Evolutionary conservation across 2,888 invertebrate species (phyloP), one percentile per base, ranked within the genome.

Genomic region (Nomada hirtipes): DNA sequence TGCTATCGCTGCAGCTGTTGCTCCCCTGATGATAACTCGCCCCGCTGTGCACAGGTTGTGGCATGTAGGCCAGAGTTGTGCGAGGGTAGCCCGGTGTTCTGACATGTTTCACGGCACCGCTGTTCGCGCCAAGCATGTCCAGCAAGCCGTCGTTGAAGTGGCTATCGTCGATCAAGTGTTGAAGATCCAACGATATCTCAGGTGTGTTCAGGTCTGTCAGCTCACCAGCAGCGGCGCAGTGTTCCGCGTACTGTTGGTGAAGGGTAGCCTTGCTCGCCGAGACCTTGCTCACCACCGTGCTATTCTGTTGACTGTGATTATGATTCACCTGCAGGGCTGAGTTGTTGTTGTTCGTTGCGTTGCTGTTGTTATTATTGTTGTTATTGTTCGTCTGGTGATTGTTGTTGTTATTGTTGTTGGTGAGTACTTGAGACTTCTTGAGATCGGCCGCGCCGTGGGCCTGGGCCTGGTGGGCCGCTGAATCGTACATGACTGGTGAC

Each of bases 161-260:
- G 47, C 95, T 95, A 94, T 98, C 98, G 94, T 98, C 98, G 92
- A 98, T 98, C 91, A 98, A 95, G 94, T 98, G 97, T 92, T 98
- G 98, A 87, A 98, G 95, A 92, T 98, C 98, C 92, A 98, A 95
- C 86, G 98, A 98, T 93, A 98, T 98, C 94, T 98, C 98, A 88
- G 98, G 98, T 78, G 97, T 97, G 94, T 98, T 98, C 91, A 98
- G 95, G 93, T 98, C 98, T 92, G 97, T 97, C 83, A 98, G 94
- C 92, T 98, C 98, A 60, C 95, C 95, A 79, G 95, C 95, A 36
- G 94, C 94, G 55, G 94, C 94, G 83, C 93, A 93, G 82, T 97
- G 97, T 79, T 97, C 97, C 82, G 97, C 96, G 94, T 97, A 97
- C 88, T 96, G 96, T 79, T 97, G 95, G 90, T 96, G 95, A 90